Evolutionary conservation across 2,888 invertebrate species (phyloP), one percentile per base, ranked within the genome.

Genomic region (Agrochola circellaris): DNA sequence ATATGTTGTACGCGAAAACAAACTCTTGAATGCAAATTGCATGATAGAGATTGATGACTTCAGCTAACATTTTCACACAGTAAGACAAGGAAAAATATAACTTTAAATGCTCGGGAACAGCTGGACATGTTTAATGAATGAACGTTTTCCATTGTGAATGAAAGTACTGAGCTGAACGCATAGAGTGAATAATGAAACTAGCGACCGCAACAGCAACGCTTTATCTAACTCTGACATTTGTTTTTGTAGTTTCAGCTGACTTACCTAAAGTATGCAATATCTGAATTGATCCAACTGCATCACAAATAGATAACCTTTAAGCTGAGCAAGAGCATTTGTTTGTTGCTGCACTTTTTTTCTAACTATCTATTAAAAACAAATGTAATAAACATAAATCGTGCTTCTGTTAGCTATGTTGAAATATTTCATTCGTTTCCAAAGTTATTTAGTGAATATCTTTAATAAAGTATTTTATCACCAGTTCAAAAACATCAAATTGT

Each of bases 51-150:
- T 75, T 77, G 87, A 87, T 81, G 78, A 73, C 62, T 81, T 71
- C 30, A 71, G 70, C 77, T 72, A 69, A 86, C 77, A 76, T 72
- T 76, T 82, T 82, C 82, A 79, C 79, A 80, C 77, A 58, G 73
- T 78, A 61, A 73, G 81, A 85, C 82, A 78, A 77, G 78, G 77
- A 83, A 82, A 82, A 81, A 83, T 78, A 79, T 48, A 30, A 66
- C 77, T 82, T 77, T 74, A 77, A 83, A 82, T 71, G 77, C 71
- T 79, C 64, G 54, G 75, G 67, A 80, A 86, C 84, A 81, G 75
- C 74, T 79, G 81, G 66, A 82, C 80, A 76, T 79, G 76, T 79
- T 87, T 87, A 87, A 87, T 87, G 85, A 87, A 87, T 87, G 74
- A 78, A 69, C 60, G 66, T 79, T 78, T 78, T 75, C 73, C 64